Evolutionary conservation across 2,888 invertebrate genomes (phyloP).

Genomic region (Pemphredon lugubris): DNA sequence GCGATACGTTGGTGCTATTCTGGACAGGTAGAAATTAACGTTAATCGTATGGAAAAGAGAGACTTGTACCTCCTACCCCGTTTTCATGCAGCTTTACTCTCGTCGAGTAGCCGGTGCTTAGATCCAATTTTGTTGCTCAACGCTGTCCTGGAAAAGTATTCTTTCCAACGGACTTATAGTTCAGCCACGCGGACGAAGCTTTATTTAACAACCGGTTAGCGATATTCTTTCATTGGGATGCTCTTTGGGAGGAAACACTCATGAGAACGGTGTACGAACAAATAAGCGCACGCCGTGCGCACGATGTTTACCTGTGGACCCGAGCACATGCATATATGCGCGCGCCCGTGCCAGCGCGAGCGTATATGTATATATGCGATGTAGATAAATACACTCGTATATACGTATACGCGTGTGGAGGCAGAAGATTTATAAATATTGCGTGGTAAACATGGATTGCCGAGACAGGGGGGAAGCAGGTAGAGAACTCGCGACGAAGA

Average conservation of each 20-base stretch:
- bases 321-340: too few relatives aligned
- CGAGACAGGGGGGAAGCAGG: slow-evolving; percentile 38
- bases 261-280: slow-evolving; percentile 29
- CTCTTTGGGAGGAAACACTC: too few relatives aligned
- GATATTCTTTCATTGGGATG: too few relatives aligned
- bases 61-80: slow-evolving; percentile 37
- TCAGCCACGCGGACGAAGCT: too few relatives aligned
- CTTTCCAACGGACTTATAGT: too few relatives aligned
- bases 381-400: background rate
- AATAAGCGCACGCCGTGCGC: background rate
- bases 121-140: too few relatives aligned
- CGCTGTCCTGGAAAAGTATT: too few relatives aligned
- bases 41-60: slow-evolving; percentile 38
- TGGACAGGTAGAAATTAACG: slow-evolving; percentile 83
- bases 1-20: slow-evolving; percentile 93
- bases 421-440: background rate
- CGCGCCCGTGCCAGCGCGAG: background rate
- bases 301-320: background rate
- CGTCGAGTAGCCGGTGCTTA: slow-evolving; percentile 1
- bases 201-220: too few relatives aligned
- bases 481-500: background rate
- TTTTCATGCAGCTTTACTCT: slow-evolving; percentile 44
- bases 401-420: background rate
- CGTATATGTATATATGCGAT: background rate
- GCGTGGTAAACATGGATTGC: slow-evolving; percentile 44